Evolutionary conservation across 2,113 vertebrate genomes (phyloP).

Genomic region (Sebastes fasciatus): DNA sequence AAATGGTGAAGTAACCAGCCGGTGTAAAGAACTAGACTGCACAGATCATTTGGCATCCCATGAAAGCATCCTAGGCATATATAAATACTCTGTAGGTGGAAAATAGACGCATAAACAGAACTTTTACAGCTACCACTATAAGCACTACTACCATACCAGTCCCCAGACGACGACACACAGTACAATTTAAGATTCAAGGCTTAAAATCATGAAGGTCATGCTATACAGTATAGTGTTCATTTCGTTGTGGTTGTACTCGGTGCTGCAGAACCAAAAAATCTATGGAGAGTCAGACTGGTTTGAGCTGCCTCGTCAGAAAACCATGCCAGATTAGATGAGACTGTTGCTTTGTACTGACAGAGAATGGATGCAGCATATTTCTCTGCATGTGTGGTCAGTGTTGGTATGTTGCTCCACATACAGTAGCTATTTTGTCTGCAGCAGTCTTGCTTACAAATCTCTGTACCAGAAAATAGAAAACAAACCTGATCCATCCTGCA

Average conservation of each 20-base stretch:
- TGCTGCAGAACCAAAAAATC: not conserved
- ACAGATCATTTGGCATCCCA: no score
- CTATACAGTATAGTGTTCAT: not conserved
- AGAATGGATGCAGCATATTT: not conserved
- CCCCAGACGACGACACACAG: no score
- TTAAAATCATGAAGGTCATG: not conserved
- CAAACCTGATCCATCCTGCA: not conserved
- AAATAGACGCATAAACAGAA: no score
- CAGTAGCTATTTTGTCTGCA: not conserved
- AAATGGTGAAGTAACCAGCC: not conserved
- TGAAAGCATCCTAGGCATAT: no score
- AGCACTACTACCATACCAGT: no score
- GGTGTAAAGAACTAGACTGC: not conserved
- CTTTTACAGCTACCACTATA: no score
- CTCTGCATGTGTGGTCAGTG: not conserved
- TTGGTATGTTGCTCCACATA: not conserved
- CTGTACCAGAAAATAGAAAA: not conserved
- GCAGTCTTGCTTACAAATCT: not conserved
- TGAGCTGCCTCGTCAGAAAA: not conserved
- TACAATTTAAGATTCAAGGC: no score
- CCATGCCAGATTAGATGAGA: not conserved
- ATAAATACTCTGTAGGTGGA: no score
- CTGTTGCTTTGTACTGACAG: constrained; percentile 1
- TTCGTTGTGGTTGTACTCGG: not conserved
- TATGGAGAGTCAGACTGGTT: not conserved